Base-by-base conservation (phyloP, 2,797 vertebrate genomes). In the Iguana delicatissima region DNA sequence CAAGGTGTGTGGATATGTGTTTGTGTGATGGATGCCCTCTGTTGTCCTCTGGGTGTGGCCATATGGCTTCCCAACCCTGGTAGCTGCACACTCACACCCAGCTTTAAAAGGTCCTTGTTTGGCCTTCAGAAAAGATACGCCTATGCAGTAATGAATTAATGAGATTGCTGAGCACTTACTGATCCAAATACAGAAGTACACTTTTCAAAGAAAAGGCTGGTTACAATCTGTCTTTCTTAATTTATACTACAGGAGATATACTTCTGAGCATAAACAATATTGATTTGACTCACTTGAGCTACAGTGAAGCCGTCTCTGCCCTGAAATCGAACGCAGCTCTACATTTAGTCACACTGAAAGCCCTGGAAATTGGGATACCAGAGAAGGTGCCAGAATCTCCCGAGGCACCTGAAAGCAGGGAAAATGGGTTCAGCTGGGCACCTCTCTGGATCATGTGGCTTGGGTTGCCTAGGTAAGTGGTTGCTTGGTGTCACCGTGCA, bases 401-500 rank as follows among this genome's bases (percentile, higher is more conserved):
- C 35, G 92, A 94, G 1, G 96, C 97, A 0, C 93, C 72, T 83
- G 97, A 95, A 7, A 96, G 93, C 4, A 97, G 97, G 62, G 98
- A 99, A 3, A 98, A 98, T 4, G 90, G 94, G 9, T 96, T 97
- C 82, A 97, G 97, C 96, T 99, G 98, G 98, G 98, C 98, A 42
- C 98, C 98, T 0, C 97, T 98, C 90, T 99, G 98, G 99, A 98
- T 98, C 64, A 97, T 97, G 1, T 99, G 99, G 99, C 97, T 99
- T 0, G 98, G 98, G 32, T 94, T 99, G 93, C 98, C 99, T 0
- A 98, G 98, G 99, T 99, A 94, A 0, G 89, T 89, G 46, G 89
- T 69, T 0, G 0, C 38, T 77, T 57, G 24, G 13, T 86, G 55
- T 72, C 26, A 3, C 38, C 29, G 8, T 16, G 16, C 8, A 52